A percentile compares a stretch with the other conserved stretches of the same genome.
Conservation (phyloP, 2,797 vertebrate species). For the Lacerta viridis region DNA sequence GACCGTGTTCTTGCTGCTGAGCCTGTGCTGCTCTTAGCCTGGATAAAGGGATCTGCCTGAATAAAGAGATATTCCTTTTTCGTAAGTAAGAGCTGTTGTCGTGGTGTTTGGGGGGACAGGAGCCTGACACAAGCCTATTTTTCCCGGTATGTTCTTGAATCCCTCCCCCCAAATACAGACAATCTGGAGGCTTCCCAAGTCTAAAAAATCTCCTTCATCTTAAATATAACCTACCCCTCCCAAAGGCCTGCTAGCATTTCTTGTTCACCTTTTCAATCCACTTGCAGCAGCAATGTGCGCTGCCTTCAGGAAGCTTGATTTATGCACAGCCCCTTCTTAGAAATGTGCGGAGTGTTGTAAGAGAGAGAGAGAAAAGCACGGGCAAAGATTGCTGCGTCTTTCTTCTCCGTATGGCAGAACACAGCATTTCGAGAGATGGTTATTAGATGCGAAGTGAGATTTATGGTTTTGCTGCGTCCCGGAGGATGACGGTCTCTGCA, state of each 20-base stretch:
- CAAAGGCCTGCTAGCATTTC: background rate
- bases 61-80: too few species aligned
- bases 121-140: too few species aligned
- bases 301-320: constrained; percentile 36
- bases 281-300: background rate
- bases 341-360: background rate
- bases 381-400: background rate
- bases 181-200: too few species aligned
- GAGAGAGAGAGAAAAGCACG: too few species aligned
- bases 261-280: background rate
- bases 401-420: constrained; percentile 17
- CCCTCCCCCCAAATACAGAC: too few species aligned
- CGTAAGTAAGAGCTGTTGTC: too few species aligned
- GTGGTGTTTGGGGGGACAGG: too few species aligned
- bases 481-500: background rate
- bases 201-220: background rate
- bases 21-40: too few species aligned
- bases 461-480: constrained; percentile 24
- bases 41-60: too few species aligned
- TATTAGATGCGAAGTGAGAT: constrained; percentile 23
- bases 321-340: background rate
- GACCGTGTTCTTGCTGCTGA: too few species aligned
- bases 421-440: background rate
- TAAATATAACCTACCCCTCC: background rate
- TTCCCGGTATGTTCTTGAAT: too few species aligned